Conservation (phyloP, 2,797 vertebrate species). For the Carcharodon carcharias region DNA sequence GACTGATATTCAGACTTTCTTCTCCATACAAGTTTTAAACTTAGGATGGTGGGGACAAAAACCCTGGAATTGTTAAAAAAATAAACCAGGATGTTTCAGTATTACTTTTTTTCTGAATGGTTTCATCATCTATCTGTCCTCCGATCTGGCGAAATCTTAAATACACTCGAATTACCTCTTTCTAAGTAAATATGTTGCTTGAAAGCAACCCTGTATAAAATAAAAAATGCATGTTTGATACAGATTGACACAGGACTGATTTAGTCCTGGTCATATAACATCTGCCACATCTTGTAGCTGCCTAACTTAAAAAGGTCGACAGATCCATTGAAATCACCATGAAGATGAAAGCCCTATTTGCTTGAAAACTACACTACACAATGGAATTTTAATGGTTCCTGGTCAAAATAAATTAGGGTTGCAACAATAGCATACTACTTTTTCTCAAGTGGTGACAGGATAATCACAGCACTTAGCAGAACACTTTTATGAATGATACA, state of each 20-base stretch:
- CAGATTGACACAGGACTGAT: not conserved
- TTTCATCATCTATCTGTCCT: not conserved
- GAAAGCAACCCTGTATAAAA: not conserved
- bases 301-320: not conserved
- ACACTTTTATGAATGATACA: not conserved
- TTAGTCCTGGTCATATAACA: not conserved
- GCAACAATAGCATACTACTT: not conserved
- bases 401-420: conserved; percentile 2
- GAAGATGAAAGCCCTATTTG: not conserved
- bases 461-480: not conserved
- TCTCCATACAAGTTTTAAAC: not conserved
- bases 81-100: not conserved
- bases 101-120: not conserved
- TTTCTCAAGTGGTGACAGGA: not conserved
- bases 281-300: not conserved
- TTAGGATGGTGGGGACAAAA: not conserved
- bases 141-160: not conserved
- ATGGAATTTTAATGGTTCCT: not conserved
- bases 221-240: not conserved
- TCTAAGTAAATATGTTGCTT: not conserved
- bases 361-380: not conserved
- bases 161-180: not conserved
- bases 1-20: not conserved
- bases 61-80: not conserved
- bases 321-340: not conserved